These are phyloP conservation scores for Cyanoderma ruficeps DNA, from an alignment of 2,113 vertebrate species.

Conservation along the genomic window DNA sequence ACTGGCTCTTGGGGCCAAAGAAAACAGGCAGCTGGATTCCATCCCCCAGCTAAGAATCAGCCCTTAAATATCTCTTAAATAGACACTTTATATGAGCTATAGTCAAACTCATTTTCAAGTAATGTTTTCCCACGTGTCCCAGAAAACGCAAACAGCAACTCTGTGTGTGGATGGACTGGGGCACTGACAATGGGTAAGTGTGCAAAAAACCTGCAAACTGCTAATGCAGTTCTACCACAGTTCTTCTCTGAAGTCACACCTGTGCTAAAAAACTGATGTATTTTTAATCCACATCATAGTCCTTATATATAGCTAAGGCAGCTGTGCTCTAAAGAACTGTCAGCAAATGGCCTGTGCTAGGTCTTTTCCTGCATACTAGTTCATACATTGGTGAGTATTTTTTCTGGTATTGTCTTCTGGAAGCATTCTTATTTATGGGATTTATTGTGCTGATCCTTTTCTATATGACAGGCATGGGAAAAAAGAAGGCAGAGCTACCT, in stretches of 20 bases:
- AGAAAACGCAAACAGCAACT: neutral
- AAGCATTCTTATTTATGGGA: neutral
- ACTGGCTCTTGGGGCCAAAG: conserved; percentile 22
- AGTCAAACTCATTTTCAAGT: neutral
- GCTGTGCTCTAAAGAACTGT: neutral
- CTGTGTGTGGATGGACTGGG: neutral
- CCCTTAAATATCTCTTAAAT: neutral
- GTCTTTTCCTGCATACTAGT: neutral
- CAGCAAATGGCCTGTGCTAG: neutral
- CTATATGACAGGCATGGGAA: neutral
- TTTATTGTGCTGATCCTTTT: neutral
- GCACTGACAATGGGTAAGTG: neutral
- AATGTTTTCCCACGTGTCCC: neutral
- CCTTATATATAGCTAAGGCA: neutral
- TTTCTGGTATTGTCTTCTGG: neutral
- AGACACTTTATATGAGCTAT: neutral
- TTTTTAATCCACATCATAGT: neutral
- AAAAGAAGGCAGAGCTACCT: neutral
- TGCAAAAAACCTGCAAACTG: neutral
- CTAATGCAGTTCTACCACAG: neutral
- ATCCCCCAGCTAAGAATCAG: conserved; percentile 21
- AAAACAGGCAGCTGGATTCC: conserved; percentile 60
- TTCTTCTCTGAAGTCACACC: neutral
- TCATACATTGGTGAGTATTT: neutral
- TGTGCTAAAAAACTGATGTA: neutral